Percentiles rank a stretch among this genome's conserved stretches.
Conservation (phyloP, 2,113 vertebrate species). For the Psilopsiagon aymara region DNA sequence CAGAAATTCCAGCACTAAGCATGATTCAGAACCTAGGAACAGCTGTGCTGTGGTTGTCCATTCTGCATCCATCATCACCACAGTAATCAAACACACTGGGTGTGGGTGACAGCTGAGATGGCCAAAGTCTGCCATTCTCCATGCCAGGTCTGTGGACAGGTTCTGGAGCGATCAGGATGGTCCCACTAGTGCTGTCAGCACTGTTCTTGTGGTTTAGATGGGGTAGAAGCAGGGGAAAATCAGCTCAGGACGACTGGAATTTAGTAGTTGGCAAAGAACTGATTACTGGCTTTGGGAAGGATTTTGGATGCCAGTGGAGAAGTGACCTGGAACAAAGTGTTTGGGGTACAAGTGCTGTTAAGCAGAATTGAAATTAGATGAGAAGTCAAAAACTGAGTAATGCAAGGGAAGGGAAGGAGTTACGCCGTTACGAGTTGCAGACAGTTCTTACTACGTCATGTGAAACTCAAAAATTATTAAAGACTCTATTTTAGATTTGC, state of each 20-base stretch:
- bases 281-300: background rate
- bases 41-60: background rate
- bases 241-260: background rate
- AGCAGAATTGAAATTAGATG: background rate
- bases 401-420: background rate
- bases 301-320: background rate
- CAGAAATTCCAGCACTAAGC: background rate
- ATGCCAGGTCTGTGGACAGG: background rate
- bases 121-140: background rate
- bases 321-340: background rate
- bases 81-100: no score
- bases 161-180: background rate
- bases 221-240: background rate
- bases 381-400: background rate
- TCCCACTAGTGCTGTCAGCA: background rate
- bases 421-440: background rate
- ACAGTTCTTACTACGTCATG: background rate
- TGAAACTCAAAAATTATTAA: background rate
- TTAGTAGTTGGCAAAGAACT: background rate
- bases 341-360: background rate
- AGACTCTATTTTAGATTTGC: background rate
- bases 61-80: rapidly evolving
- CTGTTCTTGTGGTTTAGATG: background rate
- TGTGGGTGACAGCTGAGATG: no score
- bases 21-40: background rate